phyloP scores from a whole-genome alignment of 2,113 vertebrate species.

The Potamarius usumacintae region DNA sequence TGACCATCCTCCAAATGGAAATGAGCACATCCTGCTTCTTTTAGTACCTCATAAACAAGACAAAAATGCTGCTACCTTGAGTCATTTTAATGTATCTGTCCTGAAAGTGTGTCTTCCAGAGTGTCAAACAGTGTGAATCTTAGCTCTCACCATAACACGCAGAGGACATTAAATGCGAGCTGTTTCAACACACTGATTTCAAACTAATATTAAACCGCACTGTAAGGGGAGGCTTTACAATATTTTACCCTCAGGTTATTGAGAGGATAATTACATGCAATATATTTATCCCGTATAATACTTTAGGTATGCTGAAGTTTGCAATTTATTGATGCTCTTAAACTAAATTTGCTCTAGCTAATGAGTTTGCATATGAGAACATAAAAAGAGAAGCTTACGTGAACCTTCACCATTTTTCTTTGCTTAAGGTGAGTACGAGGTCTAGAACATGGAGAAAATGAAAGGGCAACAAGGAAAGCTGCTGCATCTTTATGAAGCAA shows the following conservation, averaged over 20 bases:
- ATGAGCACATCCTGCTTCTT: conserved; percentile 27
- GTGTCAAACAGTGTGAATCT: conserved; percentile 37
- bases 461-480: conserved; percentile 33
- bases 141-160: conserved; percentile 31
- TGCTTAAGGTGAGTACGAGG: conserved; percentile 14
- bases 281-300: not conserved
- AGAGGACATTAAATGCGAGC: conserved; percentile 33
- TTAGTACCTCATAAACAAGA: conserved; percentile 39
- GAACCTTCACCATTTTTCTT: conserved; percentile 32
- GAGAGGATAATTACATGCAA: conserved; percentile 59
- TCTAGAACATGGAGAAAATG: conserved; percentile 22
- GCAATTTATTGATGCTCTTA: conserved; percentile 70
- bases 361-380: conserved; percentile 66
- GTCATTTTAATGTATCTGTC: conserved; percentile 44
- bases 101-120: conserved; percentile 22
- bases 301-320: conserved; percentile 29
- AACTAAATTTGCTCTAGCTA: conserved; percentile 66
- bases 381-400: conserved; percentile 63
- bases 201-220: conserved; percentile 40
- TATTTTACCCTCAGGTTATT: conserved; percentile 61
- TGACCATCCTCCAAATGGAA: not conserved
- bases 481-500: conserved; percentile 19
- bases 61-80: conserved; percentile 18
- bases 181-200: conserved; percentile 37
- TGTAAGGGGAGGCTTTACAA: not conserved